These are phyloP conservation scores for Lampris incognitus DNA, from an alignment of 2,113 vertebrate species.

Conservation along the genomic window DNA sequence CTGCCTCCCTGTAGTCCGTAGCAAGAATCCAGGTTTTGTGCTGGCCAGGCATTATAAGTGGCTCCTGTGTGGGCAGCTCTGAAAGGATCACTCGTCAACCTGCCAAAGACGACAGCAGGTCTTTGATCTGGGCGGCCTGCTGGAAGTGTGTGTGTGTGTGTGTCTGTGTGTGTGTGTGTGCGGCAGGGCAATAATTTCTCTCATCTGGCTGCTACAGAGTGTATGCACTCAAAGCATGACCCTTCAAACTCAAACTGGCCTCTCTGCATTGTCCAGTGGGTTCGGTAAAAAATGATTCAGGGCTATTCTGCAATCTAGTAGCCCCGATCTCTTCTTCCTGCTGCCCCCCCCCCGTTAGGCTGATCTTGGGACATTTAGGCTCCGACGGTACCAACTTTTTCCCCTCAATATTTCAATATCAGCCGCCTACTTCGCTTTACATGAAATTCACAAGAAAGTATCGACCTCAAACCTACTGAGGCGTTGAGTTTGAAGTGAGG, in stretches of 20 bases:
- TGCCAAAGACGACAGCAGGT: conserved; percentile 75
- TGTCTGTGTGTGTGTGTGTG: conserved; percentile 43
- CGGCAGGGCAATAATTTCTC: conserved; percentile 46
- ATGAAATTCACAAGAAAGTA: no score
- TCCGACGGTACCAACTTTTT: no score
- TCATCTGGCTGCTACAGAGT: conserved; percentile 60
- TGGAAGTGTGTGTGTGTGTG: conserved; percentile 29
- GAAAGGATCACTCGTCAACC: conserved; percentile 73
- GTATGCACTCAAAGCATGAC: conserved; percentile 57
- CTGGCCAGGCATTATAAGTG: conserved; percentile 68
- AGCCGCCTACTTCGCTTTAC: no score
- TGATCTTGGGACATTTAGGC: conserved; percentile 16
- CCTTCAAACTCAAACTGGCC: conserved; percentile 64
- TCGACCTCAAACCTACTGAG: conserved; percentile 7
- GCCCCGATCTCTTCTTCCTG: conserved; percentile 34
- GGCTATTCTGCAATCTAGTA: conserved; percentile 36
- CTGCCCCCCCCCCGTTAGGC: conserved; percentile 3
- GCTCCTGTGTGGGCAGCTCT: conserved; percentile 70
- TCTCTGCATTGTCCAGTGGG: conserved; percentile 44
- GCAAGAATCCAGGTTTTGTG: conserved; percentile 16
- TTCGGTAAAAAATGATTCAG: conserved; percentile 29
- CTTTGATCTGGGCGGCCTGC: conserved; percentile 66
- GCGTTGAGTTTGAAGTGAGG: conserved; percentile 23
- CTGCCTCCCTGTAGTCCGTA: conserved; percentile 24
- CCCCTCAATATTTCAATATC: no score